phyloP scores from a whole-genome alignment of 2,797 vertebrate species.

The Pseudochromis fuscus region DNA sequence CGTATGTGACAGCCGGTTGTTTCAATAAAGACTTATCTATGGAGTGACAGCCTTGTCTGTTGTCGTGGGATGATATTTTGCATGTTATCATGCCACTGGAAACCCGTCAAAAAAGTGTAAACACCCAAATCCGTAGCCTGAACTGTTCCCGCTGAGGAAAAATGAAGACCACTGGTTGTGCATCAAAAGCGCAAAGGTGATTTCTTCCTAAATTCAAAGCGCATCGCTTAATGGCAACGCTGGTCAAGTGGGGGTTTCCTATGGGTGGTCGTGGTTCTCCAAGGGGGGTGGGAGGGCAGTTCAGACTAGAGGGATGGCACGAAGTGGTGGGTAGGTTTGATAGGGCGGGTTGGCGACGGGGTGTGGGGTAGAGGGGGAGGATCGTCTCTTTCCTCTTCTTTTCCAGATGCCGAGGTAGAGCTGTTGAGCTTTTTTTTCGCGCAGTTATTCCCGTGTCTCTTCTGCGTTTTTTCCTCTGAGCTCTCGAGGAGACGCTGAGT shows the following conservation, averaged over 20 bases:
- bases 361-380: conserved; percentile 68
- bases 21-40: conserved; percentile 49
- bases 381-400: conserved; percentile 72
- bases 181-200: conserved; percentile 63
- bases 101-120: conserved; percentile 80
- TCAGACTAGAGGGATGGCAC: conserved; percentile 76
- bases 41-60: conserved; percentile 64
- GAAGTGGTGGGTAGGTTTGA: conserved; percentile 65
- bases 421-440: conserved; percentile 31
- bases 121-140: conserved; percentile 73
- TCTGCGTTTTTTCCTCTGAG: conserved; percentile 21
- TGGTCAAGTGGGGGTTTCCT: conserved; percentile 81
- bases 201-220: conserved; percentile 73
- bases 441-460: conserved; percentile 49
- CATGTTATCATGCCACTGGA: conserved; percentile 64
- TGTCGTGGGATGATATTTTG: conserved; percentile 52
- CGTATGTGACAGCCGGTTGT: conserved; percentile 64
- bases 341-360: conserved; percentile 72
- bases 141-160: conserved; percentile 56
- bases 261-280: conserved; percentile 80
- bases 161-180: conserved; percentile 57
- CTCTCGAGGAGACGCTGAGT: conserved; percentile 75
- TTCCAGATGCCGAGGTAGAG: conserved; percentile 76
- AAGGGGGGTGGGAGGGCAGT: conserved; percentile 71
- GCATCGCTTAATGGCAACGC: conserved; percentile 83